These are phyloP conservation scores for Sphaerophoria rueppellii DNA, from an alignment of 2,888 invertebrate species.

Conservation along the genomic window DNA sequence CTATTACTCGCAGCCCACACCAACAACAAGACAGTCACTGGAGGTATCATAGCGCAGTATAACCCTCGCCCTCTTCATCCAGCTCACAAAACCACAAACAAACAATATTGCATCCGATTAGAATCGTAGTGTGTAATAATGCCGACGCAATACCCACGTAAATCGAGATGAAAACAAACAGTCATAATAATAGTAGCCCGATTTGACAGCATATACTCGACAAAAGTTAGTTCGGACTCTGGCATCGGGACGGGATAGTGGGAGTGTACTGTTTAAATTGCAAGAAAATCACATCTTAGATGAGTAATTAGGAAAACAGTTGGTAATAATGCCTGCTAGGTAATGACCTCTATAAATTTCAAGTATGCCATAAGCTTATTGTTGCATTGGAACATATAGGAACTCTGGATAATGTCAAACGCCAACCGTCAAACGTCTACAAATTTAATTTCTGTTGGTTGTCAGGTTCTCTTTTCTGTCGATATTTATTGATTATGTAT, in stretches of 20 bases:
- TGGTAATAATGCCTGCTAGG: slow-evolving; percentile 10
- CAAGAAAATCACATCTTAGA: slow-evolving; percentile 60
- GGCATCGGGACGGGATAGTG: too few relatives aligned
- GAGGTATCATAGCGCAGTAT: slow-evolving; percentile 1
- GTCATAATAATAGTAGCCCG: background rate
- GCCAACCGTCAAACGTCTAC: too few relatives aligned
- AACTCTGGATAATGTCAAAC: background rate
- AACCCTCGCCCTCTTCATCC: slow-evolving; percentile 36
- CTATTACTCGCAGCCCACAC: slow-evolving; percentile 11
- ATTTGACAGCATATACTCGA: background rate
- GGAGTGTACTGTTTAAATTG: slow-evolving; percentile 34
- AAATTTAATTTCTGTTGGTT: too few relatives aligned
- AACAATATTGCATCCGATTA: slow-evolving; percentile 31
- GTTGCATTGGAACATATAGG: background rate
- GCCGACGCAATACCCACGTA: slow-evolving; percentile 18
- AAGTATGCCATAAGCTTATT: background rate
- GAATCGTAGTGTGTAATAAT: slow-evolving; percentile 4
- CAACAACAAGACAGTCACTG: background rate
- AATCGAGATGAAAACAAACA: slow-evolving; percentile 17
- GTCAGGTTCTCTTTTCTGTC: too few relatives aligned
- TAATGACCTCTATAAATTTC: slow-evolving; percentile 14
- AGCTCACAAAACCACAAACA: background rate
- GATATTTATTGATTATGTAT: too few relatives aligned
- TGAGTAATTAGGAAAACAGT: slow-evolving; percentile 43
- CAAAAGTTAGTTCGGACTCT: too few relatives aligned